Evolutionary conservation across 2,797 vertebrate species (phyloP).

Genomic region (Amblyopsis hoosieri): DNA sequence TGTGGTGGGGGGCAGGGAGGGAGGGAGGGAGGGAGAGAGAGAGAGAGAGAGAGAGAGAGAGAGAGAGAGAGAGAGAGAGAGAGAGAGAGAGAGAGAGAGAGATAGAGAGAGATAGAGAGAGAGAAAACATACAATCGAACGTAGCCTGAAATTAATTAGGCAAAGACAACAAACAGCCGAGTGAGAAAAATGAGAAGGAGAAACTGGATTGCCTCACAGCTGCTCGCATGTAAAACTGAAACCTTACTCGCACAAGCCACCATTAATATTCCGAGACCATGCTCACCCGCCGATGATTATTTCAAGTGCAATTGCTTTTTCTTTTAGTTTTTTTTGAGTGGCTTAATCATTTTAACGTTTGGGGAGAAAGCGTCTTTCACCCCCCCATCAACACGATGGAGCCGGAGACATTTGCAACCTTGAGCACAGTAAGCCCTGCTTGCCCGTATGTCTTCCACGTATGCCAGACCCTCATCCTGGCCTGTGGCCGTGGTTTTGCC

Average conservation of each 20-base stretch:
- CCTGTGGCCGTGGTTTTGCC: conserved; percentile 54
- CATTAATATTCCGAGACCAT: conserved; percentile 65
- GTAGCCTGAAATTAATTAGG: conserved; percentile 47
- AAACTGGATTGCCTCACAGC: conserved; percentile 45
- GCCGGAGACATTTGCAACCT: conserved; percentile 52
- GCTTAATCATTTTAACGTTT: conserved; percentile 67
- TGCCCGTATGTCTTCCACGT: conserved; percentile 54
- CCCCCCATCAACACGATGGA: conserved; percentile 33
- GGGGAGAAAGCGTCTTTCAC: conserved; percentile 40
- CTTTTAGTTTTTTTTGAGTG: conserved; percentile 33
- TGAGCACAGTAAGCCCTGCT: conserved; percentile 55
- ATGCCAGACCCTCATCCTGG: conserved; percentile 27
- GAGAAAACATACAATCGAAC: conserved; percentile 10
- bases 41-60: conserved; percentile 1
- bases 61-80: not conserved
- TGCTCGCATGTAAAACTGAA: conserved; percentile 50
- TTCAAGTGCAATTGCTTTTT: conserved; percentile 62
- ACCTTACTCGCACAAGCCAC: conserved; percentile 41
- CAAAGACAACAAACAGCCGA: conserved; percentile 43
- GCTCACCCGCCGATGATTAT: conserved; percentile 59
- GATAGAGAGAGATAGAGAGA: not conserved
- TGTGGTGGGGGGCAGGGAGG: not conserved
- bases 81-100: not conserved
- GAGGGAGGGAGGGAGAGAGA: not conserved
- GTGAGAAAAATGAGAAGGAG: conserved; percentile 27